phyloP scores from a whole-genome alignment of 64 coral and sea anemone species.

The Montipora efflorescens region DNA sequence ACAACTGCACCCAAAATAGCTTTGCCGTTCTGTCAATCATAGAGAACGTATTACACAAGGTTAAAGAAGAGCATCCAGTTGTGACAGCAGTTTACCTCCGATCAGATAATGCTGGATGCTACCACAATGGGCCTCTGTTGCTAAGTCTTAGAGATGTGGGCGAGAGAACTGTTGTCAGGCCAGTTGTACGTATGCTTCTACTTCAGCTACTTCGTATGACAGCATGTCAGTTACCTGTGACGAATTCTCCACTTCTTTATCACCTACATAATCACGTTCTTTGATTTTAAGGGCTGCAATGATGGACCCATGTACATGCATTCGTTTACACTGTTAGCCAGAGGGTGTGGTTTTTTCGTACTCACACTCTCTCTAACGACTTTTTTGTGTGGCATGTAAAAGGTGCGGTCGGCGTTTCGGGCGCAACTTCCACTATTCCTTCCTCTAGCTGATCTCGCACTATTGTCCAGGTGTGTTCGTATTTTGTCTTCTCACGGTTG shows the following conservation, averaged over 20 bases:
- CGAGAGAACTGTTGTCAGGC: too few relatives aligned
- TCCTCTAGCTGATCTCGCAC: too few relatives aligned
- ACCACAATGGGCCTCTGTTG: too few relatives aligned
- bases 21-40: too few relatives aligned
- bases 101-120: too few relatives aligned
- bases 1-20: too few relatives aligned
- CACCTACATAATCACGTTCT: slow-evolving; percentile 32
- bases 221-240: slow-evolving; percentile 43
- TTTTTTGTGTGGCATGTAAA: slow-evolving; percentile 68
- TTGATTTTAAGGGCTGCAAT: slow-evolving; percentile 6
- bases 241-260: slow-evolving; percentile 39
- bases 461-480: slow-evolving; percentile 8
- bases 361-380: slow-evolving; percentile 30
- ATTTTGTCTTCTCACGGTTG: slow-evolving; percentile 35
- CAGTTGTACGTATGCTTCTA: slow-evolving; percentile 21
- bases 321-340: slow-evolving; percentile 61
- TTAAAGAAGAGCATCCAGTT: too few relatives aligned
- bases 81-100: too few relatives aligned
- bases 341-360: slow-evolving; percentile 66
- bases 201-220: slow-evolving; percentile 9
- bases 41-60: too few relatives aligned
- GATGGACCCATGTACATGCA: slow-evolving; percentile 61
- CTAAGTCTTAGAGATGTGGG: too few relatives aligned
- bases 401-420: slow-evolving; percentile 11
- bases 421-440: background rate